Percentiles rank a stretch among this genome's conserved stretches.
These are phyloP conservation scores for Spongilla lacustris DNA, from an alignment of 37 sponge, comb jelly and placozoan species.

Conservation along the genomic window DNA sequence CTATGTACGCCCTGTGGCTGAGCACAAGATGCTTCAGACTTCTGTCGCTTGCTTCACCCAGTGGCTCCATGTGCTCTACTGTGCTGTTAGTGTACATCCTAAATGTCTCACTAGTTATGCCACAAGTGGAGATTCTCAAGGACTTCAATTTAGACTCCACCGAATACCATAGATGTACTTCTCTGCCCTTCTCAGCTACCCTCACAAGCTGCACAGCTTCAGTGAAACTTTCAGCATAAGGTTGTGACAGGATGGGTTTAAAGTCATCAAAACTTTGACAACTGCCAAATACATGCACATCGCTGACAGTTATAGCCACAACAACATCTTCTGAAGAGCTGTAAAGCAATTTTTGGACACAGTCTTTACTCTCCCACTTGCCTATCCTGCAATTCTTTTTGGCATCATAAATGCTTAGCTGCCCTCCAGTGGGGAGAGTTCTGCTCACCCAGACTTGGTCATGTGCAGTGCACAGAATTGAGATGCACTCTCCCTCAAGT, in stretches of 20 bases:
- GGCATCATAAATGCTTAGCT: background rate
- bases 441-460: background rate
- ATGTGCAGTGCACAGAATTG: background rate
- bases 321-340: background rate
- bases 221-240: background rate
- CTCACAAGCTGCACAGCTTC: background rate
- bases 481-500: background rate
- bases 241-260: background rate
- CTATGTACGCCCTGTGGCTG: conserved; percentile 6
- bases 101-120: background rate
- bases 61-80: background rate
- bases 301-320: background rate
- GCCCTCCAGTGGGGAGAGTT: background rate
- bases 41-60: background rate
- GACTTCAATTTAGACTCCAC: background rate
- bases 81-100: background rate
- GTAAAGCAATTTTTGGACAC: background rate
- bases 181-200: background rate
- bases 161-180: background rate
- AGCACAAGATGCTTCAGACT: background rate
- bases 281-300: background rate
- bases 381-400: background rate
- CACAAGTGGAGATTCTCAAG: background rate
- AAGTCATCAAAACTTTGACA: background rate
- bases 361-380: background rate